Evolutionary conservation across 2,113 vertebrate genomes (phyloP).

Genomic region (Nothobranchius furzeri): DNA sequence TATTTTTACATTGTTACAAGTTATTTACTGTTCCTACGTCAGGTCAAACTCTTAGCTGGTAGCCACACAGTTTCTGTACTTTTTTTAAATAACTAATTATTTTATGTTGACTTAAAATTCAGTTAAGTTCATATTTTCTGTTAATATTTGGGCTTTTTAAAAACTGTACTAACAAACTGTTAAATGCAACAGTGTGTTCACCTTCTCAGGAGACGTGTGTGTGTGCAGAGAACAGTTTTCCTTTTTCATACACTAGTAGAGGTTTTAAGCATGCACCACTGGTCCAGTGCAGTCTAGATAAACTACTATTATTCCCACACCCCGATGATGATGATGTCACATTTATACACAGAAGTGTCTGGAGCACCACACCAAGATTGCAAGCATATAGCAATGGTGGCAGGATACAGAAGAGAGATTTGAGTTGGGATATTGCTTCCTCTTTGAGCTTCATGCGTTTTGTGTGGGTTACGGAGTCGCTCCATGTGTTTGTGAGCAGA

Average conservation of each 20-base stretch:
- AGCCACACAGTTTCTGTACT: slow-evolving; percentile 7
- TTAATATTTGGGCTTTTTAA: slow-evolving; percentile 15
- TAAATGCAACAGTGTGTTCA: slow-evolving; percentile 14
- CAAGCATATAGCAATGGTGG: background rate
- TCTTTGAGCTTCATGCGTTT: too few relatives aligned
- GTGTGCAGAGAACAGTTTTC: slow-evolving; percentile 10
- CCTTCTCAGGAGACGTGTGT: slow-evolving; percentile 17
- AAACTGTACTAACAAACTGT: slow-evolving; percentile 10
- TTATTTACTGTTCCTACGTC: background rate
- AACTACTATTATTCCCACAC: slow-evolving; percentile 9
- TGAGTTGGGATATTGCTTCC: background rate
- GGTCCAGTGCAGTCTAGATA: slow-evolving; percentile 11
- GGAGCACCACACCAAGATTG: too few relatives aligned
- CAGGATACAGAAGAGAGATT: background rate
- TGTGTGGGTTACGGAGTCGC: background rate
- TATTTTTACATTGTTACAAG: slow-evolving; percentile 6
- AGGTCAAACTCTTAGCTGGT: background rate
- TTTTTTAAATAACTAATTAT: background rate
- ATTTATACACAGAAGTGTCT: background rate
- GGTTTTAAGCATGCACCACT: slow-evolving; percentile 1
- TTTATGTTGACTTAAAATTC: slow-evolving; percentile 4
- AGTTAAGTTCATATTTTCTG: slow-evolving; percentile 3
- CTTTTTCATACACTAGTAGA: slow-evolving; percentile 23
- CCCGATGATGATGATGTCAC: background rate
- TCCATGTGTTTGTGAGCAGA: slow-evolving; percentile 12